Evolutionary conservation across 2,797 vertebrate species (phyloP).

Genomic region (Sitta carolinensis): DNA sequence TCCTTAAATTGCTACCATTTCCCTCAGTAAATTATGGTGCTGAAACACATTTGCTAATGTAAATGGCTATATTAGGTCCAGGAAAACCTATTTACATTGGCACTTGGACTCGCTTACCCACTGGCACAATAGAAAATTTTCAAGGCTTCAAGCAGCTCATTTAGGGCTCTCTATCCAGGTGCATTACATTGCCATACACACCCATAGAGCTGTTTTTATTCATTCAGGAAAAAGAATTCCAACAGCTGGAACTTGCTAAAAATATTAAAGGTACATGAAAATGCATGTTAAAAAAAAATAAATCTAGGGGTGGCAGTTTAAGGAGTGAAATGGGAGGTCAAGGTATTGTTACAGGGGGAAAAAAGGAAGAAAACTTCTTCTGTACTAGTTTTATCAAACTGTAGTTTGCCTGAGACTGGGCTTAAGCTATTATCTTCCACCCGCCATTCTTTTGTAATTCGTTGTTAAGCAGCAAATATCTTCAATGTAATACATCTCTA

Average conservation of each 20-base stretch:
- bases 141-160: neutral
- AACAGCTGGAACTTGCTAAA: neutral
- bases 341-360: neutral
- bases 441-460: neutral
- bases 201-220: neutral
- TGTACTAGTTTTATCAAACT: neutral
- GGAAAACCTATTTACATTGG: neutral
- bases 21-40: slow-evolving; percentile 55
- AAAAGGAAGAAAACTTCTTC: neutral
- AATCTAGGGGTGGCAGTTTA: neutral
- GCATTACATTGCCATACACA: neutral
- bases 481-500: neutral
- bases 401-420: neutral
- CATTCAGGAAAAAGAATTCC: neutral
- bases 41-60: slow-evolving; percentile 47
- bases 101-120: neutral
- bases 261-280: neutral
- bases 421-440: neutral
- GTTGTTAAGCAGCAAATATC: slow-evolving; percentile 24
- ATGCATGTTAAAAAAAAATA: neutral
- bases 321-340: neutral
- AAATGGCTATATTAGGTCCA: slow-evolving; percentile 50
- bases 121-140: neutral
- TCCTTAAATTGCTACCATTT: slow-evolving; percentile 61
- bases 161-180: neutral